Conservation (phyloP, 1,140 invertebrate genomes). For the Drosophila serrata region DNA sequence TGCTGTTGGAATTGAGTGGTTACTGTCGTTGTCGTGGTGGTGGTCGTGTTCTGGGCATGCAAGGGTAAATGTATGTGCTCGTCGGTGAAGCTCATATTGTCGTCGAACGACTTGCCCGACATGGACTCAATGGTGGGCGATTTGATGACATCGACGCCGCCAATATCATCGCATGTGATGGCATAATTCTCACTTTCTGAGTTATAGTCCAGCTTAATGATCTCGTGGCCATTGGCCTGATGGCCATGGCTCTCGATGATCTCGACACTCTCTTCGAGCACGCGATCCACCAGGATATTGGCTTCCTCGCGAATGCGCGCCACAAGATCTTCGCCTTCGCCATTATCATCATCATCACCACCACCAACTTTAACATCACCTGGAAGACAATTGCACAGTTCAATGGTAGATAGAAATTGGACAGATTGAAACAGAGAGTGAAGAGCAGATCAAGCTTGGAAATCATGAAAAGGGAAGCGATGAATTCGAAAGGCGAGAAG, state of each 20-base stretch:
- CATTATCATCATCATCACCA: conserved; percentile 53
- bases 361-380: conserved; percentile 76
- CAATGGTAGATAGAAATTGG: conserved; percentile 71
- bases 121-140: conserved; percentile 85
- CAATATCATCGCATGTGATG: conserved; percentile 84
- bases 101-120: conserved; percentile 85
- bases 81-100: conserved; percentile 84
- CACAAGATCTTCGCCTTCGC: conserved; percentile 60
- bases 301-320: conserved; percentile 79
- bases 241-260: conserved; percentile 77
- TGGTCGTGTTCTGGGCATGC: conserved; percentile 60
- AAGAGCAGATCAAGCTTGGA: conserved; percentile 47
- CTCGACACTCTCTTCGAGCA: conserved; percentile 83
- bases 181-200: conserved; percentile 85
- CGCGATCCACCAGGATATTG: conserved; percentile 80
- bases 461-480: conserved; percentile 55
- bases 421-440: conserved; percentile 52
- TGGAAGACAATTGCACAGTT: conserved; percentile 80
- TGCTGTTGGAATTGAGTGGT: conserved; percentile 67
- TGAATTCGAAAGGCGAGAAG: conserved; percentile 49
- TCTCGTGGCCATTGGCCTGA: conserved; percentile 65
- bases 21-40: conserved; percentile 54
- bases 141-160: conserved; percentile 83
- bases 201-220: conserved; percentile 75
- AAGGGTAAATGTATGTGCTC: conserved; percentile 77